Evolutionary conservation across 2,888 invertebrate species (phyloP).

Genomic region (Holacanthella duospinosa): DNA sequence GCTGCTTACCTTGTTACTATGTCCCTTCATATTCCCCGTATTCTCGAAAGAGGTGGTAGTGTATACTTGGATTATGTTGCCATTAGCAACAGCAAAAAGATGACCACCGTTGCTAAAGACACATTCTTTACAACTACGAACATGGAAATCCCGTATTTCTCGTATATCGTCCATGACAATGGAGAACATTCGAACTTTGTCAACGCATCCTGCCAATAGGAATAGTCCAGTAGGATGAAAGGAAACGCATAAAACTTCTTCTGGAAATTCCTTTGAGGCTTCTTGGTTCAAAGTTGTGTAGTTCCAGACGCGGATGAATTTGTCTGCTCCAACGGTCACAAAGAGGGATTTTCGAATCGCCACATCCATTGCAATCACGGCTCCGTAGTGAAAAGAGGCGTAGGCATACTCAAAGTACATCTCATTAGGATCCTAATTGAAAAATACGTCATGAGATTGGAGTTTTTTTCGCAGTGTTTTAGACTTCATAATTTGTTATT

Average conservation of each 20-base stretch:
- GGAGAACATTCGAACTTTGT: conserved; percentile 77
- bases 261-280: conserved; percentile 62
- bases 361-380: conserved; percentile 66
- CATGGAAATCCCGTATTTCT: conserved; percentile 56
- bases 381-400: conserved; percentile 65
- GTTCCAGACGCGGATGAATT: conserved; percentile 83
- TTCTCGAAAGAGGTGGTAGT: conserved; percentile 70
- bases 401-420: conserved; percentile 58
- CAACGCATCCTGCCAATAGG: conserved; percentile 78
- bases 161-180: conserved; percentile 76
- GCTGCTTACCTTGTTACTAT: conserved; percentile 43
- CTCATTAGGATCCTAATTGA: conserved; percentile 47
- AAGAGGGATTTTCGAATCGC: conserved; percentile 85
- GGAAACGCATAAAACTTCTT: conserved; percentile 68
- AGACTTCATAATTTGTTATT: too few species aligned
- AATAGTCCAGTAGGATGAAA: conserved; percentile 65
- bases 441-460: conserved; percentile 31
- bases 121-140: conserved; percentile 64
- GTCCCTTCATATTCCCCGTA: conserved; percentile 60
- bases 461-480: not conserved
- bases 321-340: conserved; percentile 70
- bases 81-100: conserved; percentile 78
- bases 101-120: conserved; percentile 78
- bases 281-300: conserved; percentile 72
- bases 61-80: conserved; percentile 74